These are phyloP conservation scores for Eonycteris spelaea DNA, from an alignment of 2,113 vertebrate genomes.

Conservation along the genomic window DNA sequence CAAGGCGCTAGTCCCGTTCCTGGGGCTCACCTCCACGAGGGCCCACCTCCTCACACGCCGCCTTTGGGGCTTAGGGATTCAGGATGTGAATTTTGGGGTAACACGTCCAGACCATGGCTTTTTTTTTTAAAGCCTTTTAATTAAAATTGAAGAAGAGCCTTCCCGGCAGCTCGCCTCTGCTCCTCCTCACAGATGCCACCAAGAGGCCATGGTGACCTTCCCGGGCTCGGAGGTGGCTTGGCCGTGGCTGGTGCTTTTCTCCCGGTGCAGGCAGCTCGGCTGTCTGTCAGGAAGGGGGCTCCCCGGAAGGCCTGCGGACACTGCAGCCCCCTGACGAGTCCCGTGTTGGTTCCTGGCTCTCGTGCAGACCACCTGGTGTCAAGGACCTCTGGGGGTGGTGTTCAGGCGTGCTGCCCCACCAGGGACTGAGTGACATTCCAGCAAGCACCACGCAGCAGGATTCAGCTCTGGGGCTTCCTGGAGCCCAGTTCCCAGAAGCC, in stretches of 20 bases:
- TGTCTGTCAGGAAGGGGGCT: background rate
- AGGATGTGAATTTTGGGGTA: background rate
- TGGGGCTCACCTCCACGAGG: background rate
- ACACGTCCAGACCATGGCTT: background rate
- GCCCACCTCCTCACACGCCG: background rate
- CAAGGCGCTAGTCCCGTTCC: background rate
- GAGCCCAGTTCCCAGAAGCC: background rate
- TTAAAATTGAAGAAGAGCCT: background rate
- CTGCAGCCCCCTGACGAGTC: fast-evolving
- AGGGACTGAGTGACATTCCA: background rate
- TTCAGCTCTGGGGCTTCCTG: background rate
- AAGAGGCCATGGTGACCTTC: background rate
- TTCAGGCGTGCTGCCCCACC: background rate
- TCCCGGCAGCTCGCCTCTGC: background rate
- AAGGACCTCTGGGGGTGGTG: background rate
- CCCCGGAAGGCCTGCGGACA: too few relatives aligned
- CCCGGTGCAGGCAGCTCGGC: background rate
- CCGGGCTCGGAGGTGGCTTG: background rate
- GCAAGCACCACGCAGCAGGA: background rate
- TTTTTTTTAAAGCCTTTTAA: background rate
- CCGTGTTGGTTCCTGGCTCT: background rate
- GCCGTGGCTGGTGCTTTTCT: background rate
- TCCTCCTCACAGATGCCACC: background rate
- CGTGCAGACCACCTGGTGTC: background rate
- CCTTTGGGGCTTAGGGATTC: background rate